A percentile compares a stretch with the other conserved stretches of the same genome.
Conservation (phyloP, 2,888 invertebrate genomes). For the Lochmaea capreae region DNA sequence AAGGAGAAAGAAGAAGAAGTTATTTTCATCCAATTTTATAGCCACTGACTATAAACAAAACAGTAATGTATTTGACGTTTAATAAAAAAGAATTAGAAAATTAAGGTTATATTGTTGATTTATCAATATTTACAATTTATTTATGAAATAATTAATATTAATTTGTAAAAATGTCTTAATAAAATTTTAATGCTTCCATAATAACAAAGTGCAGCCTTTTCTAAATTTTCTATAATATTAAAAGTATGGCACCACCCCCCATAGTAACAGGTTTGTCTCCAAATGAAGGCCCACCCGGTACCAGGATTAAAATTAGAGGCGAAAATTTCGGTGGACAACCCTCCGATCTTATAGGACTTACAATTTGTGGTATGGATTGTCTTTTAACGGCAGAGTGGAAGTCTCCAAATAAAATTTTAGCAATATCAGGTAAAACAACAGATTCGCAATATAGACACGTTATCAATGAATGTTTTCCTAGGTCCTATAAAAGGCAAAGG, state of each 20-base stretch:
- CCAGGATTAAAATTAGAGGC: constrained; percentile 92
- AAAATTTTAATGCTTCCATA: background rate
- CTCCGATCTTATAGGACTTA: constrained; percentile 88
- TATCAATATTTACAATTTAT: background rate
- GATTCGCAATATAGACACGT: background rate
- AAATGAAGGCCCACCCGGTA: constrained; percentile 98
- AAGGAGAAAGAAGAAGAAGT: too few species aligned
- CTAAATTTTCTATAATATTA: background rate
- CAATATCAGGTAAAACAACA: constrained; percentile 87
- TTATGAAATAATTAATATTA: background rate
- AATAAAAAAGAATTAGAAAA: background rate
- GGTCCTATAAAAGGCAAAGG: constrained; percentile 92
- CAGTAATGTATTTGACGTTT: background rate
- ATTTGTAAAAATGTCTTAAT: background rate
- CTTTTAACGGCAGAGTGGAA: constrained; percentile 97
- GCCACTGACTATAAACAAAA: background rate
- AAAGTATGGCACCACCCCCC: constrained; percentile 78
- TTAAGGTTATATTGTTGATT: constrained; percentile 4
- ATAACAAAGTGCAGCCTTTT: background rate
- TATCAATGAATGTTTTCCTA: background rate
- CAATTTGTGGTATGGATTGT: constrained; percentile 97
- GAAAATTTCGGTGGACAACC: constrained; percentile 92
- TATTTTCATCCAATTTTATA: background rate
- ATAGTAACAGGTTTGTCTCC: constrained; percentile 97
- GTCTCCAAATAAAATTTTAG: constrained; percentile 95